Percentiles rank a stretch among this genome's conserved stretches.
phyloP scores from a whole-genome alignment of 2,888 invertebrate species.

The Lasioglossum pauxillum region DNA sequence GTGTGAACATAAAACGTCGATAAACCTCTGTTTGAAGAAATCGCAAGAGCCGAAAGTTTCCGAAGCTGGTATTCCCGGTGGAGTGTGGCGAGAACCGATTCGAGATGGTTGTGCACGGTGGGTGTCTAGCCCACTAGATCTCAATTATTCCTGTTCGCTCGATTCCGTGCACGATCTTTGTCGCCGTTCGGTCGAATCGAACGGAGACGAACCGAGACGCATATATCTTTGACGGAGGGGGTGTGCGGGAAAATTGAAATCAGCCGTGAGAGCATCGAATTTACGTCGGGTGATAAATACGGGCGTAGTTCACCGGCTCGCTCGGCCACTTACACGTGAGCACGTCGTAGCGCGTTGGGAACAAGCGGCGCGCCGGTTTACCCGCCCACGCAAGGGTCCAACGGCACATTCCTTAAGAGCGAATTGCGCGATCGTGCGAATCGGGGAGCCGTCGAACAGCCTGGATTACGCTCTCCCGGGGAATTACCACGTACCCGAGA shows the following conservation, averaged over 20 bases:
- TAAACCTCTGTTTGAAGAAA: not conserved
- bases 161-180: slow-evolving; percentile 34
- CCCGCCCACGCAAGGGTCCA: not conserved
- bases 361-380: not conserved
- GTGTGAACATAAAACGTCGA: not conserved
- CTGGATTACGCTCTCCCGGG: slow-evolving; percentile 66
- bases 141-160: slow-evolving; percentile 30
- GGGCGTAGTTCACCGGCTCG: slow-evolving; percentile 37
- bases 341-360: slow-evolving; percentile 6
- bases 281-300: slow-evolving; percentile 65
- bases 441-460: slow-evolving; percentile 64
- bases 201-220: slow-evolving; percentile 27
- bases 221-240: slow-evolving; percentile 30
- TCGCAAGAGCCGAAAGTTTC: not conserved
- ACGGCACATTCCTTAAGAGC: slow-evolving; percentile 53
- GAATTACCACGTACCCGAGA: slow-evolving; percentile 64
- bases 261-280: slow-evolving; percentile 64
- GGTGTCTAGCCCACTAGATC: not conserved
- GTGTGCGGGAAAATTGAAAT: slow-evolving; percentile 60
- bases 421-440: slow-evolving; percentile 72
- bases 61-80: not conserved
- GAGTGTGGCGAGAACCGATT: not conserved
- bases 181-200: slow-evolving; percentile 15
- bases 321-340: slow-evolving; percentile 10
- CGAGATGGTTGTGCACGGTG: not conserved